Base-by-base conservation (phyloP, 2,888 invertebrate species). In the Brachyptera putata region DNA sequence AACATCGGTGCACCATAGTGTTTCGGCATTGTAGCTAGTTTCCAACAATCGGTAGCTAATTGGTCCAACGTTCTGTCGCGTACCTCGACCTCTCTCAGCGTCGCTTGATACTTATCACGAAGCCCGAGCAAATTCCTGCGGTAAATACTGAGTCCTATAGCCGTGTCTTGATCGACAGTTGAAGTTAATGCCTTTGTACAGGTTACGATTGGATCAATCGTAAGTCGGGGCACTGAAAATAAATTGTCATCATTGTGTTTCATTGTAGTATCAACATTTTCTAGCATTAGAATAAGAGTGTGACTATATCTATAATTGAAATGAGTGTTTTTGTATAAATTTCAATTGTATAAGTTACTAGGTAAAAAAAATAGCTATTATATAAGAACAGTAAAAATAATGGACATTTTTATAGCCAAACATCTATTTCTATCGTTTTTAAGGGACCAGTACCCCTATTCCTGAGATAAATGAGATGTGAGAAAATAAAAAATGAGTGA, bases 1-100 rank as follows among this genome's bases (percentile, higher is more conserved):
- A 77, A 72, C 26, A 77, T 77, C 0, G 84, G 83, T 1, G 80
- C 79, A 26, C 70, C 67, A 48, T 74, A 70, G 57, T 72, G 71
- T 57, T 70, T 72, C 30, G 69, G 70, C 58, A 69, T 74, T 1
- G 74, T 67, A 16, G 77, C 63, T 55, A 70, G 70, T 0, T 72
- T 67, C 58, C 76, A 76, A 63, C 73, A 73, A 1, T 48, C 37
- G 11, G 4, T 68, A 1, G 73, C 75, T 5, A 80, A 66, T 37
- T 76, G 73, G 7, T 73, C 69, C 1, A 76, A 61, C 16, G 66
- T 66, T 62, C 71, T 68, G 24, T 73, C 70, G 13, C 69, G 68
- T 21, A 74, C 66, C 57, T 72, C 69, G 5, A 78, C 67, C 66
- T 74, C 76, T 75, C 77, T 68, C 48, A 75, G 64, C 39, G 67